phyloP scores from a whole-genome alignment of 2,888 invertebrate species.

The Drosophila tripunctata region DNA sequence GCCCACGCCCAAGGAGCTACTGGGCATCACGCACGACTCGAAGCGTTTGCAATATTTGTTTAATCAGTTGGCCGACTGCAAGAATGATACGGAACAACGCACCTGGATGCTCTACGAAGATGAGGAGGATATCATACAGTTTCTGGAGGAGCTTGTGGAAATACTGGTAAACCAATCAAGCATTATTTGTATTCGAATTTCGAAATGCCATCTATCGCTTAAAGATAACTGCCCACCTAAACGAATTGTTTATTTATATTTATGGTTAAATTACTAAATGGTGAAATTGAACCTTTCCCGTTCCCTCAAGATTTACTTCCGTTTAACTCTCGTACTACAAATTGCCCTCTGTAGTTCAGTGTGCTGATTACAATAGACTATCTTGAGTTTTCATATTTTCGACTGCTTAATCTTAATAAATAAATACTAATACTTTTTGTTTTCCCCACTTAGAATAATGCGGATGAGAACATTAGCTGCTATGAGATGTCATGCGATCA shows the following conservation, averaged over 20 bases:
- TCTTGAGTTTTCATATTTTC: no score
- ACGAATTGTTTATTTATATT: no score
- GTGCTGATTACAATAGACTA: no score
- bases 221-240: no score
- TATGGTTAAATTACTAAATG: no score
- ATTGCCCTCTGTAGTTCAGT: no score
- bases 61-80: constrained; percentile 93
- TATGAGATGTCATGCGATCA: constrained; percentile 93
- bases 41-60: constrained; percentile 92
- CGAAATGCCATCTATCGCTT: no score
- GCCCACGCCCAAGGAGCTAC: constrained; percentile 87
- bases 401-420: no score
- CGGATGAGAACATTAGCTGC: constrained; percentile 94
- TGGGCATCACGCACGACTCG: constrained; percentile 92
- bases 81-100: constrained; percentile 97
- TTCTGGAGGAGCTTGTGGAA: constrained; percentile 92
- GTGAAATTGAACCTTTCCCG: no score
- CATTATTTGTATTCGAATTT: no score
- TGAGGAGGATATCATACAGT: constrained; percentile 93
- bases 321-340: no score
- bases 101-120: constrained; percentile 98
- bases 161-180: constrained; percentile 87
- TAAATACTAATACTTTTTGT: not conserved
- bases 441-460: constrained; percentile 89
- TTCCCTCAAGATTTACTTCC: no score